Conservation (phyloP, 2,797 vertebrate species). For the Furcifer pardalis region DNA sequence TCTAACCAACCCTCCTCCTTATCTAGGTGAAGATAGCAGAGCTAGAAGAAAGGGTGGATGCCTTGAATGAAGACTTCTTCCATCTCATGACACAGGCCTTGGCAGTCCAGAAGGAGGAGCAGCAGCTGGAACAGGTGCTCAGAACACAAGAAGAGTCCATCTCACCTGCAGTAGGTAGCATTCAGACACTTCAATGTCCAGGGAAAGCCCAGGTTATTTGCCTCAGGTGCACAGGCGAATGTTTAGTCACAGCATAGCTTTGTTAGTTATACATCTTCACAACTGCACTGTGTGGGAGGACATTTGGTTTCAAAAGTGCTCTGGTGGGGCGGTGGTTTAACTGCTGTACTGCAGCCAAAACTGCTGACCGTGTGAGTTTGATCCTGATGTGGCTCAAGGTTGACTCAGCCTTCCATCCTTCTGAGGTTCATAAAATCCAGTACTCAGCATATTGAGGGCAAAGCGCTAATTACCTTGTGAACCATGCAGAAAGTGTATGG, state of each 20-base stretch:
- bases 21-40: slow-evolving; percentile 53
- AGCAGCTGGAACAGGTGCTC: slow-evolving; percentile 40
- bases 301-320: not conserved
- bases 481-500: too few relatives aligned
- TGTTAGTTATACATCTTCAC: too few relatives aligned
- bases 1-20: not conserved
- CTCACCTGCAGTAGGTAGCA: slow-evolving; percentile 62
- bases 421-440: too few relatives aligned
- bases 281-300: too few relatives aligned
- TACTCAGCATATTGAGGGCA: too few relatives aligned
- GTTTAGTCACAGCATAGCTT: not conserved
- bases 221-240: not conserved
- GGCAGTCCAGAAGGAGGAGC: slow-evolving; percentile 62
- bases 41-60: slow-evolving; percentile 79
- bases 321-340: too few relatives aligned
- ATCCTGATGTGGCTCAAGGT: too few relatives aligned
- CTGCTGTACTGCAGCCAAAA: too few relatives aligned
- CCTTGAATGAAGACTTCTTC: slow-evolving; percentile 81
- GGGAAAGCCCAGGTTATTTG: not conserved
- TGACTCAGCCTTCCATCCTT: too few relatives aligned
- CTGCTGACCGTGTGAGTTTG: too few relatives aligned
- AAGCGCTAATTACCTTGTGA: too few relatives aligned
- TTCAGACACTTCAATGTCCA: not conserved
- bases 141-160: slow-evolving; percentile 29
- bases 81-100: slow-evolving; percentile 77